phyloP scores from a whole-genome alignment of 2,113 vertebrate species.

The Ammodramus savannarum region DNA sequence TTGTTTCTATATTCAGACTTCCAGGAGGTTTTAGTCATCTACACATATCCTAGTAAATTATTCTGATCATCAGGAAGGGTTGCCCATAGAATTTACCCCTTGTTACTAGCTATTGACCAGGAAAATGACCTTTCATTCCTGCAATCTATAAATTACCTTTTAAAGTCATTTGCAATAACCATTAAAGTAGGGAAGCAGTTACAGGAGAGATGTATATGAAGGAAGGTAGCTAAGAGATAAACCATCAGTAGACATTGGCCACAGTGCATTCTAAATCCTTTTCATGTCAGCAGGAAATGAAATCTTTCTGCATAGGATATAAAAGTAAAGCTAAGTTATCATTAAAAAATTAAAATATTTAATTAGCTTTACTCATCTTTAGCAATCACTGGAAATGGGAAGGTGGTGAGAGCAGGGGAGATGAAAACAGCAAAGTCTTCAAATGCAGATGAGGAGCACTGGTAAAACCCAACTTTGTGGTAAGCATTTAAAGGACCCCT shows the following conservation, averaged over 20 bases:
- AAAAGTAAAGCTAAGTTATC: slow-evolving; percentile 56
- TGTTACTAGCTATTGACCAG: background rate
- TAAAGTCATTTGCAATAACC: slow-evolving; percentile 49
- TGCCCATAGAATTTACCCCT: background rate
- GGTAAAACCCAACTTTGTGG: slow-evolving; percentile 72
- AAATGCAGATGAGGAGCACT: slow-evolving; percentile 51
- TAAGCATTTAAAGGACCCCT: slow-evolving; percentile 73
- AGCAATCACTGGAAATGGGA: slow-evolving; percentile 56
- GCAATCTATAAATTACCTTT: slow-evolving; percentile 45
- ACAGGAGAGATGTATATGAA: background rate
- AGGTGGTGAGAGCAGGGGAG: slow-evolving; percentile 12
- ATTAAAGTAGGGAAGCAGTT: slow-evolving; percentile 33
- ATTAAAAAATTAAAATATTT: slow-evolving; percentile 58
- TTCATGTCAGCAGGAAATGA: slow-evolving; percentile 27
- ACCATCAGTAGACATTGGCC: background rate
- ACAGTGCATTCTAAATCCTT: background rate
- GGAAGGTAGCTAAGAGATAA: background rate
- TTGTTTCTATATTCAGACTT: background rate
- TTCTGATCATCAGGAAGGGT: background rate
- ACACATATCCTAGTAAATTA: background rate
- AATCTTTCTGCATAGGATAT: slow-evolving; percentile 34
- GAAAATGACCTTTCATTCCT: slow-evolving; percentile 11
- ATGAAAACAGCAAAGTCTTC: slow-evolving; percentile 62
- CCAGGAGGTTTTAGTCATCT: background rate
- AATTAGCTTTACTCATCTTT: slow-evolving; percentile 67